Evolutionary conservation across 64 coral and sea anemone species (phyloP), one percentile per base, ranked within the genome.

Genomic region (Actinia equina): DNA sequence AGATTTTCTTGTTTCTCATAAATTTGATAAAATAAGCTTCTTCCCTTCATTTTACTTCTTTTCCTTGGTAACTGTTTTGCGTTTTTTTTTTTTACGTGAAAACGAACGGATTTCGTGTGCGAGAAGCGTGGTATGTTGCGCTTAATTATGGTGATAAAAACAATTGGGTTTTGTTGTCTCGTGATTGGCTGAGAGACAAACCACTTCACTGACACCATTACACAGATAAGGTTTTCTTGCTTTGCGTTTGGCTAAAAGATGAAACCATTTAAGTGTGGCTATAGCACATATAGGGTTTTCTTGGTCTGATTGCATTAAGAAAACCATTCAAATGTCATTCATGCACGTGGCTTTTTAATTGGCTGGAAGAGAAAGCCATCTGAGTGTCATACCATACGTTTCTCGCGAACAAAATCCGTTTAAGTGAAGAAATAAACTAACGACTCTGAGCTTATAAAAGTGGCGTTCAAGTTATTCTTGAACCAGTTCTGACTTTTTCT

Each of bases 401-500:
- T 65, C 62, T 65, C 62, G 0, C 62, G 10, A 20, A 23, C 26
- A 7, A 59, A 52, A 56, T 46, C 49, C 46, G 82, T 52, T 53
- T 13, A 20, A 84, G 11, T 85, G 16, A 11, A 43, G 51, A 13
- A 13, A 37, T 7, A 59, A 84, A 13, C 30, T 22, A 44, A 30
- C 6, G 15, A 52, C 5, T 63, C 59, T 85, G 56, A 85, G 3
- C 30, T 6, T 10, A 84, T 11, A 37, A 57, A 6, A 60, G 14
- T 27, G 41, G 30, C 13, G 59, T 26, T 25, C 20, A 59, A 17
- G 17, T 37, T 60, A 1, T 85, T 42, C 3, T 60, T 60, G 30
- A 59, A 62, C 52, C 8, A 58, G n/a, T 62, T 63, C 80, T 82
- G 80, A 57, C 53, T 63, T 85, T 85, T 85, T 85, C 83, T 85